These are phyloP conservation scores for Mechanitis mazaeus DNA, from an alignment of 2,888 invertebrate species.

Conservation along the genomic window DNA sequence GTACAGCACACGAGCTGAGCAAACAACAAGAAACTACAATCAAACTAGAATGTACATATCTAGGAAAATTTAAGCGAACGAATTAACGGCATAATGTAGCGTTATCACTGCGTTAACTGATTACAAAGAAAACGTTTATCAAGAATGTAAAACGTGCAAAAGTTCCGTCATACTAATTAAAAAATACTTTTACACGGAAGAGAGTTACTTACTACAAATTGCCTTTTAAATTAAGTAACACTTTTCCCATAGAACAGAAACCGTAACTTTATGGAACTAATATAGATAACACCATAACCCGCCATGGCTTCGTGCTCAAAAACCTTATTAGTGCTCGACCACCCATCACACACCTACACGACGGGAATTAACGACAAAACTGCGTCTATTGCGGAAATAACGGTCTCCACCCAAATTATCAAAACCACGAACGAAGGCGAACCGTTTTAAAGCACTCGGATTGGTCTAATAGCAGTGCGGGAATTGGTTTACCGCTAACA, in stretches of 20 bases:
- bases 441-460: conserved; percentile 50
- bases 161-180: not conserved
- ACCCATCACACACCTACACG: conserved; percentile 11
- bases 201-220: not conserved
- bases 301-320: conserved; percentile 6
- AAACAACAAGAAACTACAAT: conserved; percentile 38
- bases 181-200: not conserved
- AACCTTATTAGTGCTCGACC: conserved; percentile 17
- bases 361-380: conserved; percentile 24
- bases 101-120: not conserved
- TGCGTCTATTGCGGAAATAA: conserved; percentile 52
- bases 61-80: conserved; percentile 11
- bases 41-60: conserved; percentile 17
- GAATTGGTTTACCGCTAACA: conserved; percentile 39
- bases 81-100: not conserved
- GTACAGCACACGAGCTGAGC: conserved; percentile 47
- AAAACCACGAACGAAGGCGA: conserved; percentile 53
- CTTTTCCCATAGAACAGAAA: not conserved
- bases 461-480: conserved; percentile 47
- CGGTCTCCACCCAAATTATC: conserved; percentile 61
- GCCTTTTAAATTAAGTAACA: conserved; percentile 2
- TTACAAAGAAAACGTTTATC: not conserved
- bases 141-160: not conserved
- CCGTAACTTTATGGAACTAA: not conserved
- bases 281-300: not conserved